Base-by-base conservation (phyloP, 2,113 vertebrate genomes). In the Bujurquina vittata region DNA sequence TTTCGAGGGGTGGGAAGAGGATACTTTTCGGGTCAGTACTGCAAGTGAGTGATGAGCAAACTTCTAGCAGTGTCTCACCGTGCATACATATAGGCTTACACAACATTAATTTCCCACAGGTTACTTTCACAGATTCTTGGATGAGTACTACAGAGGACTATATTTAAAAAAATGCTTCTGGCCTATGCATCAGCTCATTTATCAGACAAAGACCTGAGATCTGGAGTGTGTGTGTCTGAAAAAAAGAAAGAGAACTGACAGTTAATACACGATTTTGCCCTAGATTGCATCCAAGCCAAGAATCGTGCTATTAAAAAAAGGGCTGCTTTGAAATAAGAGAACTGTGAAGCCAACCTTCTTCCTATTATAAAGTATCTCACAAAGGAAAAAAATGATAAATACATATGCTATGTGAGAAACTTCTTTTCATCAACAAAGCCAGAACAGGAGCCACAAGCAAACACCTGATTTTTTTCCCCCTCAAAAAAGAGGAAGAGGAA, bases 71-170 rank as follows among this genome's bases (percentile, higher is more conserved):
- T 84, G 31, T 63, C 37, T 15, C 29, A 54, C 20, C n/a, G 40
- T 55, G 74, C 54, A 35, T 73, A 43, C 40, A n/a, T 73, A 61
- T 10, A 54, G 20, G 55, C 52, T 84, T 81, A 79, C 65, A 85
- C 60, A 76, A 73, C 61, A 76, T 82, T 76, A 73, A 86, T 89
- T 83, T 76, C 60, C 22, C 54, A 79, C 29, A 52, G 54, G 80
- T 31, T 84, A 29, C 59, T 60, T 60, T 79, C 31, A 29, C 59
- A 61, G 60, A 67, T 8, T 29, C 86, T 69, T 69, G 31, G 84
- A 77, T 60, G 63, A 83, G 17, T 78, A 26, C 31, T 46, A 11
- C 7, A 31, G 26, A 54, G n/a, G 72, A 56, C n/a, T 63, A 37
- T 37, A 35, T 35, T 35, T 35, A 12, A 40, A 73, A 56, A 83